Conservation (phyloP, 2,797 vertebrate genomes). For the Enteromius argenteus region DNA sequence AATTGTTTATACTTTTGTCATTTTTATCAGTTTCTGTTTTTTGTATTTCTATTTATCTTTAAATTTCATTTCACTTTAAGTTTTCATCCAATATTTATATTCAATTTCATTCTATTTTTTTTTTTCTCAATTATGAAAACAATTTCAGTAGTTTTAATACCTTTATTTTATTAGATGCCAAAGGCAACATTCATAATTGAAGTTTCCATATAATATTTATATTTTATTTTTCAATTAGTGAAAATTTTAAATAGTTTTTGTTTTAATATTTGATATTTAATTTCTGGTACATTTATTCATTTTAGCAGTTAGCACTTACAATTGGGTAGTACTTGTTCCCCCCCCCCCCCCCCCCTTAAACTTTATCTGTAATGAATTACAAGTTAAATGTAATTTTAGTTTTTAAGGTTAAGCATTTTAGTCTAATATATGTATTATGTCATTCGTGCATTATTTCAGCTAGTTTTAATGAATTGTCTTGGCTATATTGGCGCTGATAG, state of each 20-base stretch:
- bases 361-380: not conserved
- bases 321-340: too few relatives aligned
- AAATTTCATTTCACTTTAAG: not conserved
- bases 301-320: too few relatives aligned
- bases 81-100: not conserved
- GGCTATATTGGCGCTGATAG: too few relatives aligned
- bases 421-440: not conserved
- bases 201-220: not conserved
- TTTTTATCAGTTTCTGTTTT: not conserved
- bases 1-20: not conserved
- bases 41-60: not conserved
- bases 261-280: not conserved
- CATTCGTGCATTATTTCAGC: not conserved
- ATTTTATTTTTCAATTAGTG: not conserved
- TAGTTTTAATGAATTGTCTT: not conserved
- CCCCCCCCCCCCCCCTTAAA: not conserved
- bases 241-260: too few relatives aligned
- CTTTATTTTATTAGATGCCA: not conserved
- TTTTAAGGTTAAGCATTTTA: not conserved
- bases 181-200: not conserved
- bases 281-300: too few relatives aligned
- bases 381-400: not conserved
- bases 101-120: not conserved
- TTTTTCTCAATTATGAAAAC: too few relatives aligned
- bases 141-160: not conserved